Percentiles rank a stretch among this genome's conserved stretches.
Evolutionary conservation across 2,888 invertebrate genomes (phyloP).

Genomic region (Parthenolecanium corni): DNA sequence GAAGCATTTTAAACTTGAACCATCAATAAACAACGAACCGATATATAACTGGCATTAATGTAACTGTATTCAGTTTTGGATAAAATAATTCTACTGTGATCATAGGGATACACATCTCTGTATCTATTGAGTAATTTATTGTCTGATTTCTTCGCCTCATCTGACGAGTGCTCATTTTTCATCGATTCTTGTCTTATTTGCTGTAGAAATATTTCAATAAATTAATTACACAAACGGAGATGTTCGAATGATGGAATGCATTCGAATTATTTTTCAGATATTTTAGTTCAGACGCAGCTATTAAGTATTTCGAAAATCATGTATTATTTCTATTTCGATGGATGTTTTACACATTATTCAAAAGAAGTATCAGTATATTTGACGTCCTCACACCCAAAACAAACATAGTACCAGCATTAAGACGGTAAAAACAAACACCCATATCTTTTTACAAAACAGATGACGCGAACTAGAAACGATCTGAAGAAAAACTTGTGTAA

Average conservation of each 20-base stretch:
- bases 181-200: conserved; percentile 12
- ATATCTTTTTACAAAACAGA: background rate
- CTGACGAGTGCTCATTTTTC: conserved; percentile 25
- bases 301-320: too few relatives aligned
- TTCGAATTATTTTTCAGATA: too few relatives aligned
- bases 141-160: conserved; percentile 61
- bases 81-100: conserved; percentile 67
- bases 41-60: conserved; percentile 58
- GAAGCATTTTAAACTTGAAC: too few relatives aligned
- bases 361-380: background rate
- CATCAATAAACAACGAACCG: conserved; percentile 52
- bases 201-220: background rate
- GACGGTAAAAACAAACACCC: too few relatives aligned
- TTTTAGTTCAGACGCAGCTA: too few relatives aligned
- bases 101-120: conserved; percentile 89
- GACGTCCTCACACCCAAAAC: too few relatives aligned
- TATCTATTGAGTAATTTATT: conserved; percentile 81
- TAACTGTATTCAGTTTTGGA: conserved; percentile 17
- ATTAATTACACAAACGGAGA: background rate
- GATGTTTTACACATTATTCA: background rate
- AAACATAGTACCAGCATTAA: too few relatives aligned
- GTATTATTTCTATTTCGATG: too few relatives aligned
- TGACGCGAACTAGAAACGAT: background rate
- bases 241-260: background rate
- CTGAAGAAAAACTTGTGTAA: too few relatives aligned